A percentile compares a stretch with the other conserved stretches of the same genome.
phyloP scores from a whole-genome alignment of 2,888 invertebrate species.

The Trileptium ribeirensis region DNA sequence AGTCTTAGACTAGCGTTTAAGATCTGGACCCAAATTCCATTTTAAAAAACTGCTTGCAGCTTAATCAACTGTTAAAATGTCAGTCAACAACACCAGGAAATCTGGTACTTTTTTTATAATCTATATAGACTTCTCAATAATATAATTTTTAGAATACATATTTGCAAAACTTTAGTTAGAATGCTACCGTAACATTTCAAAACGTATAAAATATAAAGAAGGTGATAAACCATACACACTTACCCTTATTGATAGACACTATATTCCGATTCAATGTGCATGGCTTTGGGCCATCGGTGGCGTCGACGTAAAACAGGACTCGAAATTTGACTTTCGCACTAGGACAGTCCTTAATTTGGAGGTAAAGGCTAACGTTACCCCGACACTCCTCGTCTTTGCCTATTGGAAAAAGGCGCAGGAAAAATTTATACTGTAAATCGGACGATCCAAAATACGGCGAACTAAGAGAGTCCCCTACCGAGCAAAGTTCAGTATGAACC shows the following conservation, averaged over 20 bases:
- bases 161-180: too few relatives aligned
- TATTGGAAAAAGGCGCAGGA: slow-evolving; percentile 39
- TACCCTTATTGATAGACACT: slow-evolving; percentile 40
- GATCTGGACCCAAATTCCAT: too few relatives aligned
- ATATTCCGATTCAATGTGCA: slow-evolving; percentile 42
- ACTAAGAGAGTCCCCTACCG: slow-evolving; percentile 7
- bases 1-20: too few relatives aligned
- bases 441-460: slow-evolving; percentile 33
- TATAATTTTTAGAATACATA: too few relatives aligned
- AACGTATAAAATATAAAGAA: too few relatives aligned
- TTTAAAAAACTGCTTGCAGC: too few relatives aligned
- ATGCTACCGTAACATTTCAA: too few relatives aligned
- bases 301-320: slow-evolving; percentile 41
- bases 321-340: slow-evolving; percentile 37
- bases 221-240: too few relatives aligned
- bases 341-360: slow-evolving; percentile 41
- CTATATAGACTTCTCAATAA: too few relatives aligned
- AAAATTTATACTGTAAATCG: slow-evolving; percentile 34
- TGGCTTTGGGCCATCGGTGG: slow-evolving; percentile 39
- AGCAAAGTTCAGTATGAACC: slow-evolving; percentile 17
- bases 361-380: slow-evolving; percentile 39
- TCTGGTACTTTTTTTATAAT: too few relatives aligned
- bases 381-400: slow-evolving; percentile 43
- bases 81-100: too few relatives aligned
- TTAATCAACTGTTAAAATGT: too few relatives aligned